These are phyloP conservation scores for Synanceia verrucosa DNA, from an alignment of 2,797 vertebrate genomes.

Conservation along the genomic window DNA sequence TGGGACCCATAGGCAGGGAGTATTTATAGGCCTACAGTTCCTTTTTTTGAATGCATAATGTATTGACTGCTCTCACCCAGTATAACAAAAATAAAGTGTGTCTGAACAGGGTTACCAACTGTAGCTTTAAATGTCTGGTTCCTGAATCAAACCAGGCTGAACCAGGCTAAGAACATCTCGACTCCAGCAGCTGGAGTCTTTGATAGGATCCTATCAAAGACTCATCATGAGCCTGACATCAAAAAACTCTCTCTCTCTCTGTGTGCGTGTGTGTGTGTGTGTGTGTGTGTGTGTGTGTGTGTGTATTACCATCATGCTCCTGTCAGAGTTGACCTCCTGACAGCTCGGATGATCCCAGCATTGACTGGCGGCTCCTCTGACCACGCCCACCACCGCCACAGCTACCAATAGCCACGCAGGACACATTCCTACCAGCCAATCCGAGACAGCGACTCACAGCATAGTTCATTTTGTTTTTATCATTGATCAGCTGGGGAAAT, in stretches of 20 bases:
- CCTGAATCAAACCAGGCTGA: no score
- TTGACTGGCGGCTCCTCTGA: conserved; percentile 71
- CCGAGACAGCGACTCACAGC: conserved; percentile 2
- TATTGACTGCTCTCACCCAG: no score
- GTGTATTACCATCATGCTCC: conserved; percentile 80
- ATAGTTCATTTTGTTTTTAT: not conserved
- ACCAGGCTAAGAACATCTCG: no score
- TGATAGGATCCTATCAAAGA: no score
- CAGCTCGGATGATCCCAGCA: conserved; percentile 86
- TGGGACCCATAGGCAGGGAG: no score
- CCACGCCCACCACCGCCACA: conserved; percentile 77
- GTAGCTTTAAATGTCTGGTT: no score
- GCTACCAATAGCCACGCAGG: conserved; percentile 76
- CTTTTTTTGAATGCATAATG: no score
- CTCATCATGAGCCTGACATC: no score
- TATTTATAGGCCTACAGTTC: no score
- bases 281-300: conserved; percentile 3
- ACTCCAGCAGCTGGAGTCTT: no score
- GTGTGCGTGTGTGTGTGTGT: not conserved
- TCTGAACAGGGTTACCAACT: no score
- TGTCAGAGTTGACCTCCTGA: conserved; percentile 81
- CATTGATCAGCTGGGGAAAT: not conserved
- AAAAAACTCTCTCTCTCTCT: not conserved
- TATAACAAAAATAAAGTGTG: no score
- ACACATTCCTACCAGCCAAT: conserved; percentile 65